These are phyloP conservation scores for Peromyscus polionotus DNA, from an alignment of 2,113 vertebrate genomes.

Conservation along the genomic window DNA sequence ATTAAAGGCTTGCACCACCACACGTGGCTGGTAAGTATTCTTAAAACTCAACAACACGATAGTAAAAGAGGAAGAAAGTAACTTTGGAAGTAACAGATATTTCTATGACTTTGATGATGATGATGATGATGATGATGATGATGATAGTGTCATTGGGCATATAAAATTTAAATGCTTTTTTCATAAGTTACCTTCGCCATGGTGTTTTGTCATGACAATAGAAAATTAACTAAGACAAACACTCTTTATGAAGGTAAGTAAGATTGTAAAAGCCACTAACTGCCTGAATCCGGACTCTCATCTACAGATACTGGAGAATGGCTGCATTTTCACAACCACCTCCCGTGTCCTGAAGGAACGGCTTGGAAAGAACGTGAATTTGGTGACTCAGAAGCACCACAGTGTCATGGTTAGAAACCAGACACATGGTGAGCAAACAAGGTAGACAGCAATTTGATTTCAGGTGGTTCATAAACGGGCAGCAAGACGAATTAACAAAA, in stretches of 20 bases:
- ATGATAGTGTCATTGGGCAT: background rate
- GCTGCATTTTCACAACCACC: background rate
- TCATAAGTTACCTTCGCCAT: background rate
- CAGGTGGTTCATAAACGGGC: background rate
- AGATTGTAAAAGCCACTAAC: background rate
- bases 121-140: background rate
- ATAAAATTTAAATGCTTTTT: background rate
- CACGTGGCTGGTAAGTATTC: background rate
- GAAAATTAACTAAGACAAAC: background rate
- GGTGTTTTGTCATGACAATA: background rate
- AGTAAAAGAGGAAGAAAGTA: background rate
- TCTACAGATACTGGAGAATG: background rate
- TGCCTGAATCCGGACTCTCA: constrained; percentile 32
- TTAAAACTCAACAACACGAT: background rate
- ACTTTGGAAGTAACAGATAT: background rate
- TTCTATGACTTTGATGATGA: background rate
- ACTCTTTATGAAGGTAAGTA: background rate
- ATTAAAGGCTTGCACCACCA: fast-evolving
- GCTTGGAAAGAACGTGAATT: background rate
- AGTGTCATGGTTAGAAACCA: background rate
- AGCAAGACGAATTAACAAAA: background rate
- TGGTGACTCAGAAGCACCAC: background rate
- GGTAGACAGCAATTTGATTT: background rate
- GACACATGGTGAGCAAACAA: background rate
- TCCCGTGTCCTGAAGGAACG: background rate